These are phyloP conservation scores for Phoxinus dragarum DNA, from an alignment of 2,797 vertebrate species.

Conservation along the genomic window DNA sequence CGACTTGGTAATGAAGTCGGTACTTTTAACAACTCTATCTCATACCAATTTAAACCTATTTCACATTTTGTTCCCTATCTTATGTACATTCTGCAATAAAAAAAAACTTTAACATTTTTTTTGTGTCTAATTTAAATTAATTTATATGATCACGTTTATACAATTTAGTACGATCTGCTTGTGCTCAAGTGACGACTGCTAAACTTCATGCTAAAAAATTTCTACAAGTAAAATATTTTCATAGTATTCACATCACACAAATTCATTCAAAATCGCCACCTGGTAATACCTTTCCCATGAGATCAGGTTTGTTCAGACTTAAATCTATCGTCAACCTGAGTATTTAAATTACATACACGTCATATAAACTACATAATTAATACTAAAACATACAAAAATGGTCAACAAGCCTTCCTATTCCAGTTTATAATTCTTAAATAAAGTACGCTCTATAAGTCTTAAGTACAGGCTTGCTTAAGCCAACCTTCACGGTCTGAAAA, in stretches of 20 bases:
- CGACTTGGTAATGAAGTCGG: too few relatives aligned
- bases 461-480: not conserved
- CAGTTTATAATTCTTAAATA: not conserved
- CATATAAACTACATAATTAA: not conserved
- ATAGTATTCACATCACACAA: not conserved
- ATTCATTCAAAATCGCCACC: not conserved
- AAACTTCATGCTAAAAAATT: not conserved
- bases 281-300: not conserved
- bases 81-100: too few relatives aligned
- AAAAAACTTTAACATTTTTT: too few relatives aligned
- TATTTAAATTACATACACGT: not conserved
- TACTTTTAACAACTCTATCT: not conserved
- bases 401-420: not conserved
- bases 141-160: not conserved
- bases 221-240: not conserved
- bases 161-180: not conserved
- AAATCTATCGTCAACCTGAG: not conserved
- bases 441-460: not conserved
- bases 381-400: not conserved
- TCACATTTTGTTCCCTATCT: not conserved
- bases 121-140: too few relatives aligned
- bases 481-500: not conserved
- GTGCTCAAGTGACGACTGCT: not conserved
- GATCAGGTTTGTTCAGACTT: not conserved
- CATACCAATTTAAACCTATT: not conserved